A percentile compares a stretch with the other conserved stretches of the same genome.
Evolutionary conservation across 2,888 invertebrate species (phyloP).

Genomic region (Lingula anatina): DNA sequence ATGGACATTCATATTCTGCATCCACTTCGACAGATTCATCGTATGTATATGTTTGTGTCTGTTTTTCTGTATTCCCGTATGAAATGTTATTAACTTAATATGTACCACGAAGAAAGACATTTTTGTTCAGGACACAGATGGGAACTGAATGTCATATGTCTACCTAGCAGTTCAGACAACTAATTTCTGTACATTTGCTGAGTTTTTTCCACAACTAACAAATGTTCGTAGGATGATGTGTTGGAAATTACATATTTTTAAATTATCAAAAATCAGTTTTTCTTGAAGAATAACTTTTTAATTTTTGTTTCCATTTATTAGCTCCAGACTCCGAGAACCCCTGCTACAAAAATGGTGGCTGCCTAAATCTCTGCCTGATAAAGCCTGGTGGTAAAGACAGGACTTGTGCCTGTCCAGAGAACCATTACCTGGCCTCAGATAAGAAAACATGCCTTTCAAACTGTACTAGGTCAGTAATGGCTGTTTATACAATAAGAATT

Average conservation of each 20-base stretch:
- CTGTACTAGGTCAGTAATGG: constrained; percentile 55
- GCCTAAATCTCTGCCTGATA: constrained; percentile 77
- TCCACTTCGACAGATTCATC: constrained; percentile 65
- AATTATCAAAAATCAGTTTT: not conserved
- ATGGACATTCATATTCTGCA: constrained; percentile 85
- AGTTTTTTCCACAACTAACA: not conserved
- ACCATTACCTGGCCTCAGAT: constrained; percentile 71
- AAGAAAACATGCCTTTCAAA: constrained; percentile 85
- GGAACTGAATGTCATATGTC: not conserved
- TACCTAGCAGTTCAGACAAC: not conserved
- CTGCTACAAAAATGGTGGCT: constrained; percentile 65
- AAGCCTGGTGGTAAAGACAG: constrained; percentile 60
- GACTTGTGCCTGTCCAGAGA: constrained; percentile 90
- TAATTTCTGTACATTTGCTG: not conserved
- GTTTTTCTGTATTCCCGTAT: not conserved
- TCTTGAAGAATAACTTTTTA: constrained; percentile 1
- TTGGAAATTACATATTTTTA: constrained; percentile 11
- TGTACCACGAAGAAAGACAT: too few relatives aligned
- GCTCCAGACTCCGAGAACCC: too few relatives aligned
- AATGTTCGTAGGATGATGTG: constrained; percentile 37
- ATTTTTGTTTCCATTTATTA: too few relatives aligned
- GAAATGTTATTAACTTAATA: too few relatives aligned
- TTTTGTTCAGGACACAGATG: too few relatives aligned
- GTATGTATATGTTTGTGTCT: constrained; percentile 15
- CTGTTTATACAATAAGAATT: too few relatives aligned